These are phyloP conservation scores for Rousettus leschenaultii DNA, from an alignment of 2,113 vertebrate genomes.

Conservation along the genomic window DNA sequence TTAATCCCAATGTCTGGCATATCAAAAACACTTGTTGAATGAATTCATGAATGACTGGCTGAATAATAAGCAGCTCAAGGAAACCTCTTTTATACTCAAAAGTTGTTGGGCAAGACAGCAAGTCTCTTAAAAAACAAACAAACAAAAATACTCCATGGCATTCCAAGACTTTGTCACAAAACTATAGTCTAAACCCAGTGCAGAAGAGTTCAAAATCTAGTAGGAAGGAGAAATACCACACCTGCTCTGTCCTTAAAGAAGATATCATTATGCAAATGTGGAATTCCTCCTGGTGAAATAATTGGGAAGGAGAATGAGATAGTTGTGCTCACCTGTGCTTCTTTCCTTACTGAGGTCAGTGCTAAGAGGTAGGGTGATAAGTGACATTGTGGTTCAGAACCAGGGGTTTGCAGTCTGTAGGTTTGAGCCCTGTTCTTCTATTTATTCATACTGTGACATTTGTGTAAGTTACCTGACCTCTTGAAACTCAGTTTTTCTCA, in stretches of 20 bases:
- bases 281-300: not conserved
- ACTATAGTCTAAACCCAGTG: not conserved
- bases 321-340: not conserved
- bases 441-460: not conserved
- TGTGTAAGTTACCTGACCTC: not conserved
- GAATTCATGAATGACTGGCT: constrained; percentile 10
- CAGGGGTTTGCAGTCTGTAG: not conserved
- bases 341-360: not conserved
- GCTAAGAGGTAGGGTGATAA: not conserved
- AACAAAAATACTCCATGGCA: not conserved
- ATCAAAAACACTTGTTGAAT: constrained; percentile 27
- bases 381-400: not conserved
- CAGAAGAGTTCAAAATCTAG: not conserved
- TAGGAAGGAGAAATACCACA: not conserved
- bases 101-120: not conserved
- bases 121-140: not conserved
- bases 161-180: not conserved
- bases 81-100: not conserved
- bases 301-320: not conserved
- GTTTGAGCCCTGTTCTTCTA: not conserved
- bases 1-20: constrained; percentile 17
- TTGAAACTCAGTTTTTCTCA: not conserved
- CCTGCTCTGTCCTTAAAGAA: not conserved
- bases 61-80: constrained; percentile 15
- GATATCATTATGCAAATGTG: not conserved